Conservation (phyloP, 2,888 invertebrate species). For the Rhamnusium bicolor region DNA sequence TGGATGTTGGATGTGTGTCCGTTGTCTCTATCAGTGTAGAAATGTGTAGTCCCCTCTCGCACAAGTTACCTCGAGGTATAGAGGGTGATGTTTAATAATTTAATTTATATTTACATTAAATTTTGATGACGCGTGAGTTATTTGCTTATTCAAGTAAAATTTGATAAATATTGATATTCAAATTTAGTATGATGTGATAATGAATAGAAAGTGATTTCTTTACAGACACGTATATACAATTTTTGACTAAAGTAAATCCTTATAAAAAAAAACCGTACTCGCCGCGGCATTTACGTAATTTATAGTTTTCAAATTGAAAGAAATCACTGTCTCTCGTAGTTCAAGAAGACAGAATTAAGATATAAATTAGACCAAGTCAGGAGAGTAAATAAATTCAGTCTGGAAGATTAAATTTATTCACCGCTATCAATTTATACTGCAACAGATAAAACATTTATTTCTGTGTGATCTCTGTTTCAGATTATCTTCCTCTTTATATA, state of each 20-base stretch:
- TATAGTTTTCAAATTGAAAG: constrained; percentile 13
- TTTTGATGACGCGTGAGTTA: no score
- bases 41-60: no score
- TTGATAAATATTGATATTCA: no score
- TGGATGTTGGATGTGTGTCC: no score
- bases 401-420: constrained; percentile 30
- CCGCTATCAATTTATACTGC: constrained; percentile 25
- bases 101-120: no score
- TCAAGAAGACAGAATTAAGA: constrained; percentile 23
- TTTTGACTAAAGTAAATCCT: background rate
- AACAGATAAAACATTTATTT: constrained; percentile 30
- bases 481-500: constrained; percentile 18
- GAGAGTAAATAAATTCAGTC: constrained; percentile 28
- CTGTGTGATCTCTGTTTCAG: constrained; percentile 8
- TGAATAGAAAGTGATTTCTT: background rate
- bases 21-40: no score
- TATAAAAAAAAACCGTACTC: background rate
- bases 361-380: constrained; percentile 23
- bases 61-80: no score
- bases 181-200: no score
- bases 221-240: no score
- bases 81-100: no score
- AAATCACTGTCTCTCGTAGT: constrained; percentile 9
- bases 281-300: constrained; percentile 18
- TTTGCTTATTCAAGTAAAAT: no score